Percentiles rank a stretch among this genome's conserved stretches.
Conservation (phyloP, 2,888 invertebrate genomes). For the Cryptophagus acutangulus region DNA sequence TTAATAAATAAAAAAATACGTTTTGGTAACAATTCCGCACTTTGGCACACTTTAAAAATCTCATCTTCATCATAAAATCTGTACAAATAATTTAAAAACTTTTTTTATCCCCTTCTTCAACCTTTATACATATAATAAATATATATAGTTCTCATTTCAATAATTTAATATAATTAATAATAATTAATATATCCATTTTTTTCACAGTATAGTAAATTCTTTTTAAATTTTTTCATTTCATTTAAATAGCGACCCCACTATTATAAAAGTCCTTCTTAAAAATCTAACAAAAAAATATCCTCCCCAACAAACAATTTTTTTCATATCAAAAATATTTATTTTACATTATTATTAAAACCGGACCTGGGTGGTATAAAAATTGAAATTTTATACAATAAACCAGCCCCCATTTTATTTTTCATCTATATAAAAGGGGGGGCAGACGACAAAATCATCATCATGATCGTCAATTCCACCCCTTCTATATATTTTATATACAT, state of each 20-base stretch:
- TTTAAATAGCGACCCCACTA: constrained; percentile 45
- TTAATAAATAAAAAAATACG: constrained; percentile 39
- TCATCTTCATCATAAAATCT: constrained; percentile 39
- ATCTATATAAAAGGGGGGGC: no score
- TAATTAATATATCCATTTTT: constrained; percentile 51
- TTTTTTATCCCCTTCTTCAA: no score
- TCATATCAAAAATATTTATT: constrained; percentile 65
- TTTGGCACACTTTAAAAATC: constrained; percentile 51
- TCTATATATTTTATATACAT: constrained; percentile 40
- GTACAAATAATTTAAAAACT: constrained; percentile 53
- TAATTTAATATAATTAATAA: constrained; percentile 35
- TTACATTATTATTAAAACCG: constrained; percentile 42
- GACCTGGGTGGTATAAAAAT: no score
- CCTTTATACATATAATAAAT: constrained; percentile 50
- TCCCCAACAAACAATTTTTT: constrained; percentile 58
- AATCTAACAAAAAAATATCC: constrained; percentile 54
- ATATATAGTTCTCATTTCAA: constrained; percentile 40
- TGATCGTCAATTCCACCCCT: no score
- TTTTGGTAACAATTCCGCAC: constrained; percentile 49
- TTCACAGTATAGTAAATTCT: constrained; percentile 42
- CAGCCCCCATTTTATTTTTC: no score
- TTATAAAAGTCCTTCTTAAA: constrained; percentile 44
- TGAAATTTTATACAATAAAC: no score
- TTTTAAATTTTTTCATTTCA: background rate
- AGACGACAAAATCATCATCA: no score